Percentiles rank a stretch among this genome's conserved stretches.
These are phyloP conservation scores for Stramonita haemastoma DNA, from an alignment of 2,888 invertebrate genomes.

Conservation along the genomic window DNA sequence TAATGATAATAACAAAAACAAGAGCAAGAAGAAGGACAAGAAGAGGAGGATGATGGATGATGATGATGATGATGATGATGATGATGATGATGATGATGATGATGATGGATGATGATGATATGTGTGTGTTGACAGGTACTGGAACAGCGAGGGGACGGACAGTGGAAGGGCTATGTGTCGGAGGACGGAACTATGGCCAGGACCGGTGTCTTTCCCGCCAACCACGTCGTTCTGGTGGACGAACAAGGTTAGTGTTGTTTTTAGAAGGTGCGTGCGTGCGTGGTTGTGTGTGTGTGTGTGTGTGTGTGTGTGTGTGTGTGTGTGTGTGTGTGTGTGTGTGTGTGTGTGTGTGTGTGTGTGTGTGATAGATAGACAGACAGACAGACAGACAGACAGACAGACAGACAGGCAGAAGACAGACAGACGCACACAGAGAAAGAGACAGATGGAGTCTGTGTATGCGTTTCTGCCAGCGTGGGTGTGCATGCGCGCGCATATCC, in stretches of 20 bases:
- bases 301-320: neutral
- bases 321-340: neutral
- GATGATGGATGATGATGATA: neutral
- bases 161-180: slow-evolving; percentile 77
- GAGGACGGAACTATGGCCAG: slow-evolving; percentile 76
- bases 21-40: neutral
- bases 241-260: slow-evolving; percentile 58
- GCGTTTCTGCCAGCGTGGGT: neutral
- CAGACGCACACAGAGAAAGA: no score
- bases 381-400: no score
- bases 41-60: neutral
- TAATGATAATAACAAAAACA: no score
- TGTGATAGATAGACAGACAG: no score
- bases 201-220: slow-evolving; percentile 77
- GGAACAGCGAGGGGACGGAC: slow-evolving; percentile 74
- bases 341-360: neutral
- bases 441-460: neutral
- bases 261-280: neutral
- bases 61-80: neutral
- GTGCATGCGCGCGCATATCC: no score
- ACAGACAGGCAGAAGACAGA: no score
- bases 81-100: neutral
- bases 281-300: neutral
- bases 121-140: slow-evolving; percentile 68
- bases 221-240: slow-evolving; percentile 72